Base-by-base conservation (phyloP, 2,888 invertebrate species). In the Orthosia gracilis region DNA sequence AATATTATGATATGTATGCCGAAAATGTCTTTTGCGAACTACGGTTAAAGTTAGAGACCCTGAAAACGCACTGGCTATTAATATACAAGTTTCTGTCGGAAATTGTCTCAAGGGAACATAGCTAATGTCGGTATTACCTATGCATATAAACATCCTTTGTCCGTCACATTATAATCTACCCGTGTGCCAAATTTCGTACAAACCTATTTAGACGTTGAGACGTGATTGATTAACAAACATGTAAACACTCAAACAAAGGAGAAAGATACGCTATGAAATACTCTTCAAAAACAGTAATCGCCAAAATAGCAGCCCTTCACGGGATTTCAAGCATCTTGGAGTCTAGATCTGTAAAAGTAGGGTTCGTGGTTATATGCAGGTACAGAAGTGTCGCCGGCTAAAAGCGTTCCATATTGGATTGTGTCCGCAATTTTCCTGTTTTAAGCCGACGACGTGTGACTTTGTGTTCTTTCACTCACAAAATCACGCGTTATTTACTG, bases 351-450 rank as follows among this genome's bases (percentile, higher is more conserved):
- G 23, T 69, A 17, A 59, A 26, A 47, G 26, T 18, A 18, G 17
- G 40, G 21, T 67, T 40, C 21, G 47, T 15, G 40, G 47, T 54
- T 47, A 47, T 9, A 31, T 31, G 31, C 26, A 26, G 26, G 26
- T 31, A 55, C 17, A 45, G 15, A 76, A 26, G 15, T 50, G 21
- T 50, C 21, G 26, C 9, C 40, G 15, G 68, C 23, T 76, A 49
- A 76, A 68, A 68, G 18, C 69, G 23, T 50, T 23, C 21, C 26
- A 13, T 26, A 55, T 54, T 50, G 40, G 18, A 61, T 77, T 75
- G 49, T 69, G 17, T 69, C 57, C 12, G n/a, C 68, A 49, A 15
- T 45, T 50, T 68, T 45, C 17, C 26, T 15, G 58, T 40, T 55
- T 18, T 26, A 52, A 76, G 54, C 26, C 18, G 49, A 59, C 18